Conservation (phyloP, 2,113 vertebrate genomes). For the Lycaon pictus region DNA sequence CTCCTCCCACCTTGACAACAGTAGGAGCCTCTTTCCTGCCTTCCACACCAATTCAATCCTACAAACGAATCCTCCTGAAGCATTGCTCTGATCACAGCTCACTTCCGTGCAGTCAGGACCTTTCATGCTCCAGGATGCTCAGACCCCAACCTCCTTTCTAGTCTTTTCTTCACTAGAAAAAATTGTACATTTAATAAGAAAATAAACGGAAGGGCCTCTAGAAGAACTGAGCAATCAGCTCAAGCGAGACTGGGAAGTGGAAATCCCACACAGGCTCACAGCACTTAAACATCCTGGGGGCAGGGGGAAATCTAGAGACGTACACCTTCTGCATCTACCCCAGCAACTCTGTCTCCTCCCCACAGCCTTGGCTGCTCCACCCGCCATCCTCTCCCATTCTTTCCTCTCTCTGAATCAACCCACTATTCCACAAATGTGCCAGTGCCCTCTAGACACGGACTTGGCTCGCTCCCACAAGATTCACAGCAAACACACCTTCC, state of each 20-base stretch:
- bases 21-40: neutral
- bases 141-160: neutral
- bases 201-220: slow-evolving; percentile 12
- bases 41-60: neutral
- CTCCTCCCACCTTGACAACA: neutral
- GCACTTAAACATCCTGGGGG: neutral
- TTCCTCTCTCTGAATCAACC: neutral
- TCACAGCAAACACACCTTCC: neutral
- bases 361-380: neutral
- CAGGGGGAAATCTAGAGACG: neutral
- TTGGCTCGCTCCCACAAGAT: neutral
- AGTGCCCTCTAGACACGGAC: neutral
- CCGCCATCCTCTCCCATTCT: neutral
- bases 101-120: neutral
- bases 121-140: neutral
- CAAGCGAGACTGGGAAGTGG: neutral
- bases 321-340: neutral
- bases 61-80: neutral
- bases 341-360: neutral
- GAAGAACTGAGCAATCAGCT: neutral
- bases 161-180: neutral
- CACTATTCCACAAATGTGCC: neutral
- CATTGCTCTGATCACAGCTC: neutral
- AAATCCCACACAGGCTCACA: neutral
- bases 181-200: slow-evolving; percentile 17